These are phyloP conservation scores for Pollenia griseotomentosa DNA, from an alignment of 2,888 invertebrate species.

Conservation along the genomic window DNA sequence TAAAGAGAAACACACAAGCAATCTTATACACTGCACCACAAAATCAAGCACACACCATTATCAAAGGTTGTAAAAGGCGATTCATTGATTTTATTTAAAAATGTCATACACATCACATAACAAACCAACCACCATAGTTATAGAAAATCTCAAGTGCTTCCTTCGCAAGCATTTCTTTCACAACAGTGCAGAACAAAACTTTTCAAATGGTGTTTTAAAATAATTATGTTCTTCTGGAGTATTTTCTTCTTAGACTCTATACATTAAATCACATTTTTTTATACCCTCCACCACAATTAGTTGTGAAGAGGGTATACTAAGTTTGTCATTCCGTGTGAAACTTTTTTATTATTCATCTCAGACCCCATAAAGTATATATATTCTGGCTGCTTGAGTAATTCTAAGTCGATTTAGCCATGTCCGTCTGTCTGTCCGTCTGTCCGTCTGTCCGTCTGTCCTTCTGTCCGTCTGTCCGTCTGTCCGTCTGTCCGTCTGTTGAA, in stretches of 20 bases:
- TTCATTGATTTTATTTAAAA: not conserved
- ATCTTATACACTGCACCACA: slow-evolving; percentile 14
- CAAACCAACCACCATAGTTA: not conserved
- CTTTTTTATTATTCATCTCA: too few relatives aligned
- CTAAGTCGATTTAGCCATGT: too few relatives aligned
- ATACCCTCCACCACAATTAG: too few relatives aligned
- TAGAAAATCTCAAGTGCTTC: slow-evolving; percentile 10
- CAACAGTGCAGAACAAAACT: not conserved
- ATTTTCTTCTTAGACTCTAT: not conserved
- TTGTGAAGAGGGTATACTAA: too few relatives aligned
- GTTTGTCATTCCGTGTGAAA: too few relatives aligned
- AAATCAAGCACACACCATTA: slow-evolving; percentile 15
- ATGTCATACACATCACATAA: not conserved
- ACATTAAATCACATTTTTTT: slow-evolving; percentile 50
- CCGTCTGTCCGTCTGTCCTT: too few relatives aligned
- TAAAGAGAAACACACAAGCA: not conserved
- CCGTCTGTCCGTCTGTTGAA: too few relatives aligned
- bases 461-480: too few relatives aligned
- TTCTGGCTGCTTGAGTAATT: too few relatives aligned
- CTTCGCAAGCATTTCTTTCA: not conserved
- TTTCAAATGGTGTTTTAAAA: not conserved
- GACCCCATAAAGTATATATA: too few relatives aligned
- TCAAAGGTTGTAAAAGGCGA: not conserved
- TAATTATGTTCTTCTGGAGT: not conserved
- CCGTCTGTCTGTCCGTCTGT: too few relatives aligned